Evolutionary conservation across 2,888 invertebrate genomes (phyloP), one percentile per base, ranked within the genome.

Genomic region (Microctonus hyperodae): DNA sequence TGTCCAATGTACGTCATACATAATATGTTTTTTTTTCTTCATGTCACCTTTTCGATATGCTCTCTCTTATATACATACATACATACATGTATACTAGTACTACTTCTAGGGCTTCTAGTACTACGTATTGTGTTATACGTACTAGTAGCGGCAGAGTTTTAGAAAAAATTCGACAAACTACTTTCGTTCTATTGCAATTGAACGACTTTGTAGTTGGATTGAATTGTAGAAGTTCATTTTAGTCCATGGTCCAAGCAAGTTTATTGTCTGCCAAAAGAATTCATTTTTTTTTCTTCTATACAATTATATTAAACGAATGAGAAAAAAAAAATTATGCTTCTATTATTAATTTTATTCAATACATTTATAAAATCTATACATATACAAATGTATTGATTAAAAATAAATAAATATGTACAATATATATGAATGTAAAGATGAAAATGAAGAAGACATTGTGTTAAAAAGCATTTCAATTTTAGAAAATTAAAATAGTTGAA

Each of bases 211-310:
- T 44, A 16, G 44, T 44, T 44, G 44, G 16, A 44, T 44, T 44
- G 44, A 44, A 44, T 44, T 44, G 44, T 16, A 44, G 44, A 44
- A 44, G 44, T 44, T 44, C 44, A 44, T 44, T 44, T 44, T 44
- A 9, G 16, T 44, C 7, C 6, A 44, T n/a, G n/a, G 44, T 44
- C n/a, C 16, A 16, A 44, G 16, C 44, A 44, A 44, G 16, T 44
- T 44, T 44, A 44, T 44, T 44, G 44, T 44, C 44, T 44, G 44
- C 20, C 16, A 44, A 20, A 16, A 44, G 16, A 44, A 4, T 44
- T 10, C 10, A 35, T 35, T 20, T 44, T 44, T 44, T 1, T 13
- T 40, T n/a, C n/a, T 16, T 6, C 40, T 16, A 2, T 44, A 20
- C 16, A 16, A 44, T 44, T 44, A 28, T 28, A 28, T 28, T 3